Percentiles rank a stretch among this genome's conserved stretches.
Conservation (phyloP, 2,797 vertebrate species). For the Mus spretus region DNA sequence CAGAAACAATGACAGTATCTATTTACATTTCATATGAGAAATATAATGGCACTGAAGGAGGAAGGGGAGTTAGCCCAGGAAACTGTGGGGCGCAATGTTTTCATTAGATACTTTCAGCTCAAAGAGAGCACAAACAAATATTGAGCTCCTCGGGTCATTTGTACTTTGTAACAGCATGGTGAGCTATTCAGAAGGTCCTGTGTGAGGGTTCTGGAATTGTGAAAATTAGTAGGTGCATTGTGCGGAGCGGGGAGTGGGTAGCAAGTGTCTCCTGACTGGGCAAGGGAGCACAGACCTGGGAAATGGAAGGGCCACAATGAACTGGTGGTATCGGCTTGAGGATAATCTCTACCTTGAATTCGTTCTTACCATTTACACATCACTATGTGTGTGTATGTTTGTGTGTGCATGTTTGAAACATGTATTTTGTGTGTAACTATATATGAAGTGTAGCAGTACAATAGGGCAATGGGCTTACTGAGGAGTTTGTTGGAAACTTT, state of each 20-base stretch:
- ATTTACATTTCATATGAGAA: not conserved
- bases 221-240: not conserved
- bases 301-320: not conserved
- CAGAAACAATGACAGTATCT: not conserved
- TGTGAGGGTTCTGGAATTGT: not conserved
- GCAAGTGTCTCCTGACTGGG: too few species aligned
- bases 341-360: not conserved
- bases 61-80: not conserved
- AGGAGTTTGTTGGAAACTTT: not conserved
- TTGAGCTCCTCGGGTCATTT: not conserved
- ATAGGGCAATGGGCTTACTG: not conserved
- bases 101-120: not conserved
- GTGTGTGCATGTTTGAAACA: not conserved
- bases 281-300: not conserved
- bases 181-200: not conserved
- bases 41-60: not conserved
- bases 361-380: not conserved
- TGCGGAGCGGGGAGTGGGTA: accelerated
- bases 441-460: not conserved
- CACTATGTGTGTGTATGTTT: not conserved
- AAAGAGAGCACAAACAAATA: not conserved
- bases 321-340: not conserved
- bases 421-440: not conserved
- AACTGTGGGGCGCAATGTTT: not conserved
- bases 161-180: not conserved